phyloP scores from a whole-genome alignment of 2,113 vertebrate genomes.

The Chrysemys picta region DNA sequence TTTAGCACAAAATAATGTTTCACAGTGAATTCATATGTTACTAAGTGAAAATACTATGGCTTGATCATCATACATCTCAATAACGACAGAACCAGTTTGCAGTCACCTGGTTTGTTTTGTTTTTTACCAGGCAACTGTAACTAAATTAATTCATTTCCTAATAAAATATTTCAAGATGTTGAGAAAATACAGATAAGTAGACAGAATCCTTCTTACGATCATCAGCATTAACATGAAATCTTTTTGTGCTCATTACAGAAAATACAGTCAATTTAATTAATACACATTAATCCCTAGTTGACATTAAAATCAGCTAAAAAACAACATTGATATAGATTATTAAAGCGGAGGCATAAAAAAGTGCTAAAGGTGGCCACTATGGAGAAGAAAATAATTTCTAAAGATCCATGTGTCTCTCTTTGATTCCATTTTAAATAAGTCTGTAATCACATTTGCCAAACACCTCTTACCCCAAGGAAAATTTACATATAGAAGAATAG shows the following conservation, averaged over 20 bases:
- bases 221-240: slow-evolving; percentile 95
- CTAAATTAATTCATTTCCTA: slow-evolving; percentile 82
- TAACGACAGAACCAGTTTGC: slow-evolving; percentile 51
- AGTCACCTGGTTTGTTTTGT: slow-evolving; percentile 60
- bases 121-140: slow-evolving; percentile 61
- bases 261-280: slow-evolving; percentile 98
- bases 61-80: slow-evolving; percentile 27
- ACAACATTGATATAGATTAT: slow-evolving; percentile 83
- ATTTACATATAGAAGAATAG: not conserved
- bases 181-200: slow-evolving; percentile 90
- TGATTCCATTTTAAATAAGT: slow-evolving; percentile 8
- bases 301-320: slow-evolving; percentile 93
- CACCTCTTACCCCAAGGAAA: not conserved
- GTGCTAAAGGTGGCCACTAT: slow-evolving; percentile 58
- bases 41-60: slow-evolving; percentile 12
- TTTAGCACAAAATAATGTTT: slow-evolving; percentile 19
- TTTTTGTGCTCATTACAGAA: slow-evolving; percentile 95
- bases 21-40: slow-evolving; percentile 20
- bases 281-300: slow-evolving; percentile 93
- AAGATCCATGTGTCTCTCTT: not conserved
- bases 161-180: slow-evolving; percentile 90
- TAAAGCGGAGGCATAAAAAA: slow-evolving; percentile 71
- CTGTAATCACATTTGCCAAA: not conserved
- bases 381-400: slow-evolving; percentile 62
- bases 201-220: slow-evolving; percentile 89